Evolutionary conservation across 1,140 invertebrate genomes (phyloP), one percentile per base, ranked within the genome.

Genomic region (Conopomorpha cramerella): DNA sequence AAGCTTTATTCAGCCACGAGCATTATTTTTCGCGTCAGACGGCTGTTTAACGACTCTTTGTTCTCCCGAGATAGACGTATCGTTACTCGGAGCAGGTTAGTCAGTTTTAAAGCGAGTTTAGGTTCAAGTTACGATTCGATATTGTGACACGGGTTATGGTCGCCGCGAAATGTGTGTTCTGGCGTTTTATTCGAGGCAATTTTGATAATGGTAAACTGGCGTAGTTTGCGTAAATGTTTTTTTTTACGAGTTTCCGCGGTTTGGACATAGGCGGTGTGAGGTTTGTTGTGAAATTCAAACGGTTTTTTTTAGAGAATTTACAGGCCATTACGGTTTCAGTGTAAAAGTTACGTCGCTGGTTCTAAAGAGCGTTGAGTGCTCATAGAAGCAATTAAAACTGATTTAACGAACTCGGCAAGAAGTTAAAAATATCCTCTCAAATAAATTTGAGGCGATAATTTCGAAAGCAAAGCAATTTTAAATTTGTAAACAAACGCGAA

Each of bases 31-130:
- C 19, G 4, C 19, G 10, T 49, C 38, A 46, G 43, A 47, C 31
- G 39, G 45, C 35, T 44, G 45, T 53, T 66, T 68, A 61, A 67
- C 57, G 41, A 51, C 58, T 66, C 70, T 76, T 76, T 76, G 70
- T 76, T 67, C 55, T 53, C 16, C 12, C 26, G 30, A 30, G 35
- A 38, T 36, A 55, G 52, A 55, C 45, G 51, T 47, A 47, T 56
- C 56, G 49, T 55, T 46, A 39, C 12, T 3, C 11, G 28, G 4
- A 13, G 13, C 28, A 29, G 30, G 30, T 32, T 32, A 10, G 13
- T 30, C 28, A n/a, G 46, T 54, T 50, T 50, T 54, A 58, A 54
- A 42, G 45, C 51, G 51, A 60, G 46, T 45, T 58, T 54, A 59
- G 55, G 48, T 49, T 51, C 51, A 45, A 28, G 45, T 40, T 39